Base-by-base conservation (phyloP, 2,113 vertebrate genomes). In the Arvicanthis niloticus region DNA sequence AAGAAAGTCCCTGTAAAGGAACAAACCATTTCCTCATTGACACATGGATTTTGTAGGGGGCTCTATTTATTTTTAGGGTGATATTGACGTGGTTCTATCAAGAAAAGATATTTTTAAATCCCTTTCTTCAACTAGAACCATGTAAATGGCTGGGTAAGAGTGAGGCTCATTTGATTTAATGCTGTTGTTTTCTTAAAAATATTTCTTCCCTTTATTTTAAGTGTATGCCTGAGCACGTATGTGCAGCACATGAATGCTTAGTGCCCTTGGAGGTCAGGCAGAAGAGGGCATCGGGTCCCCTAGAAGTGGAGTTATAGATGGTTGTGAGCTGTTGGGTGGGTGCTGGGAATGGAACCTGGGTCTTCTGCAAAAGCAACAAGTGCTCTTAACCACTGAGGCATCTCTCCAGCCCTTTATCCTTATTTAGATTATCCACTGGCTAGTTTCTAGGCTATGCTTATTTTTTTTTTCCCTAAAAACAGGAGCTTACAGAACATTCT, bases 1-100 rank as follows among this genome's bases (percentile, higher is more conserved):
- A 68, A 37, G 17, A 17, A 24, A 89, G 42, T 51, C 4, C 45
- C 68, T 62, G 16, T 0, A 5, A 48, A 62, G 75, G 16, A 73
- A 12, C 10, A 31, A 58, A 45, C 34, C 31, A 40, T 53, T 68
- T 92, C 58, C 5, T 56, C 17, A 86, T 84, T 58, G 37, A 94
- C 68, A 37, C 42, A 7, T 15, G 45, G 26, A 60, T 13, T 42
- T 91, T 81, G 10, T 88, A 21, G 37, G 17, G 42, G 12, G 1
- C 24, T 78, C n/a, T 78, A 34, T 65, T 96, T 92, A 89, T 91
- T 95, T 96, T 95, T 90, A 91, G 68, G 70, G 40, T 48, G 42
- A 88, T 37, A 77, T 4, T 65, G 5, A 45, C 42, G 96, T 96
- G 68, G 60, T 24, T 91, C 9, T 86, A 95, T 95, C 89, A 42